phyloP scores from a whole-genome alignment of 2,113 vertebrate species.

The Pyrgilauda ruficollis region DNA sequence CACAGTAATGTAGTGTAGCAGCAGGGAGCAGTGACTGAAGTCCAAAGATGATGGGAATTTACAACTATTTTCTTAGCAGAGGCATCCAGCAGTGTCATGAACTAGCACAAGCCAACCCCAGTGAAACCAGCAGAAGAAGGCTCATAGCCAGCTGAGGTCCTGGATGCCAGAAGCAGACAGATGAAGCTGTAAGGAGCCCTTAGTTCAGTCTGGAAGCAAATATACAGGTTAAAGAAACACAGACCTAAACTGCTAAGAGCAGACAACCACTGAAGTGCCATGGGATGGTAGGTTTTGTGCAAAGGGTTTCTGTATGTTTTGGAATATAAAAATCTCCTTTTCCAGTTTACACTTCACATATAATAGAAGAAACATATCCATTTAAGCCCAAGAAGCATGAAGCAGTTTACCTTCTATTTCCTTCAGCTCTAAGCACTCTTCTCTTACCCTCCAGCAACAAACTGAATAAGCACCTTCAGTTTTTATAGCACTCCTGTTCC shows the following conservation, averaged over 20 bases:
- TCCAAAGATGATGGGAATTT: neutral
- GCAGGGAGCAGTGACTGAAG: neutral
- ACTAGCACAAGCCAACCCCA: neutral
- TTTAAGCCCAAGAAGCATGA: neutral
- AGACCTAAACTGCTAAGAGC: neutral
- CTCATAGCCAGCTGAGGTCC: neutral
- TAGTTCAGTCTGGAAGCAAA: neutral
- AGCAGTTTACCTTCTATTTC: neutral
- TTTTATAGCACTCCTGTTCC: neutral
- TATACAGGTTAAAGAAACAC: neutral
- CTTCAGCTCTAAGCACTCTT: neutral
- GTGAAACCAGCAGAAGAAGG: neutral
- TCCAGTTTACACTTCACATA: neutral
- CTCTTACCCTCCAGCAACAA: neutral
- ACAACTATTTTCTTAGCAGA: neutral
- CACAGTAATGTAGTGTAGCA: neutral
- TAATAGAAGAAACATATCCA: neutral
- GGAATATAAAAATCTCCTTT: neutral
- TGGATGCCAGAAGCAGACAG: neutral
- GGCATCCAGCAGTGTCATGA: neutral
- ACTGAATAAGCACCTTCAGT: fast-evolving
- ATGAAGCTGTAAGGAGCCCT: neutral
- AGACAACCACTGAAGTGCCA: fast-evolving
- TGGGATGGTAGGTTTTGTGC: neutral
- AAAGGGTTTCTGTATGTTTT: neutral